phyloP scores from a whole-genome alignment of 2,888 invertebrate species.

The Trichopria drosophilae region DNA sequence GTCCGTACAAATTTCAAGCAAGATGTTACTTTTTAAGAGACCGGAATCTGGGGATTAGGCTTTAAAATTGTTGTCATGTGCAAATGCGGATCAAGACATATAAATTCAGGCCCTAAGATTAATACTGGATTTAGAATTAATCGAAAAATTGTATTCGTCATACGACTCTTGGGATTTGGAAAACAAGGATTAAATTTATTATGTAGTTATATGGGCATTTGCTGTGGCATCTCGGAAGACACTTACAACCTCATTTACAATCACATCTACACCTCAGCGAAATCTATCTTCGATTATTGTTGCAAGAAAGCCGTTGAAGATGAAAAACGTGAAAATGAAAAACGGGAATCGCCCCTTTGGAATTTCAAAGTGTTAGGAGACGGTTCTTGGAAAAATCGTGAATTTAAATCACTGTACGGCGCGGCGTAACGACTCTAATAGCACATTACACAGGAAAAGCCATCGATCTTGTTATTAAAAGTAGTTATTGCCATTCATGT shows the following conservation, averaged over 20 bases:
- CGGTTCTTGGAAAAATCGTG: constrained; percentile 22
- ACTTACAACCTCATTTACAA: constrained; percentile 27
- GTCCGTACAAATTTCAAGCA: no score
- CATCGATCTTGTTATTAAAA: no score
- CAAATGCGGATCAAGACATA: constrained; percentile 32
- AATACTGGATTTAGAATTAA: constrained; percentile 42
- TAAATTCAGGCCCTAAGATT: constrained; percentile 36
- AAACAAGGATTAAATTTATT: constrained; percentile 44
- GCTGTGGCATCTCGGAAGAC: constrained; percentile 31
- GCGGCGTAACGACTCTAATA: no score
- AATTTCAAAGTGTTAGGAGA: constrained; percentile 18
- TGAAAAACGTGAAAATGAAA: constrained; percentile 25
- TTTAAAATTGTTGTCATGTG: constrained; percentile 36
- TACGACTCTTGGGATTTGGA: constrained; percentile 41
- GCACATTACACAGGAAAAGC: no score
- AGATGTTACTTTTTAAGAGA: no score
- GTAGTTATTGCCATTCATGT: no score
- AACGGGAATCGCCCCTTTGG: constrained; percentile 19
- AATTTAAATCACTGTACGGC: no score
- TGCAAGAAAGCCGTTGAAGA: constrained; percentile 28
- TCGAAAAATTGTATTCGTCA: constrained; percentile 41
- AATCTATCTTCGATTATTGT: constrained; percentile 13
- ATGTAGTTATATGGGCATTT: constrained; percentile 40
- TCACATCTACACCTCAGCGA: constrained; percentile 23
- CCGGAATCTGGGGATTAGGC: constrained; percentile 36